phyloP scores from a whole-genome alignment of 2,113 vertebrate genomes.

The Pituophis catenifer region DNA sequence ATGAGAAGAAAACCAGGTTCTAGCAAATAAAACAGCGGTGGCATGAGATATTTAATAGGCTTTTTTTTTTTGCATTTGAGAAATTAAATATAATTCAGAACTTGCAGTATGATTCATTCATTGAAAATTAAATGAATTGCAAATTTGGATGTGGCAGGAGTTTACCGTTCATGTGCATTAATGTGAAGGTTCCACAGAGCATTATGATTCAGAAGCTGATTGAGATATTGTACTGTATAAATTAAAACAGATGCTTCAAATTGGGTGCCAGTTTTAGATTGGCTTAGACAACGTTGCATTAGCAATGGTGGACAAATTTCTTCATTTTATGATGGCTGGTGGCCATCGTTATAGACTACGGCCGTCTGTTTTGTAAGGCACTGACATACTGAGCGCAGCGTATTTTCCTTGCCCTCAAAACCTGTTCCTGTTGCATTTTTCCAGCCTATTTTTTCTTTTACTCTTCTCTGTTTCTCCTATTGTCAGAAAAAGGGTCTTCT shows the following conservation, averaged over 20 bases:
- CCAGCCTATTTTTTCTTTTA: not conserved
- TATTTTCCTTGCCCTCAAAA: not conserved
- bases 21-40: conserved; percentile 10
- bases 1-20: not conserved
- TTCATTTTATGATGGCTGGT: not conserved
- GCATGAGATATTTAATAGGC: conserved; percentile 3
- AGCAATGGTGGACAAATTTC: not conserved
- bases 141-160: conserved; percentile 26
- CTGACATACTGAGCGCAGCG: not conserved
- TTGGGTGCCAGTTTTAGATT: not conserved
- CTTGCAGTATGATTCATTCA: conserved; percentile 13
- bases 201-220: conserved; percentile 10
- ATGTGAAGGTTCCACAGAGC: conserved; percentile 32
- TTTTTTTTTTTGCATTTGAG: conserved; percentile 31
- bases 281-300: not conserved
- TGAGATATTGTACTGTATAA: conserved; percentile 17
- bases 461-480: not conserved
- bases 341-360: not conserved
- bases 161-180: conserved; percentile 48
- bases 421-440: not conserved
- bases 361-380: not conserved
- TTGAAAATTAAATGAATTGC: conserved; percentile 24
- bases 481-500: not conserved
- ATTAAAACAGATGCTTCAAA: not conserved
- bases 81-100: not conserved